Evolutionary conservation across 2,888 invertebrate species (phyloP).

Genomic region (Monopis laevigella): DNA sequence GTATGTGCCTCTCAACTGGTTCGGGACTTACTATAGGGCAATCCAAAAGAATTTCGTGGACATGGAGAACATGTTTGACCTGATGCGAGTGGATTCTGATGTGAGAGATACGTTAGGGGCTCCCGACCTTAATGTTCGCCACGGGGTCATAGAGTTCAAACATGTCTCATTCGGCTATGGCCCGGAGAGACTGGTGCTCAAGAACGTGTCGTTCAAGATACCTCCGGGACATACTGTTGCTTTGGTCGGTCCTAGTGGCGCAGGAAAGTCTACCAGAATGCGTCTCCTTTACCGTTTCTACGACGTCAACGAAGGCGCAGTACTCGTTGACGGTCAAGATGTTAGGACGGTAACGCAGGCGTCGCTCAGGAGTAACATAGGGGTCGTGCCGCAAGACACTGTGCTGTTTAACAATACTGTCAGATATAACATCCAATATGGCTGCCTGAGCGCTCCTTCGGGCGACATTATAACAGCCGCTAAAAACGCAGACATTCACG

Average conservation of each 20-base stretch:
- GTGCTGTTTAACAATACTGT: slow-evolving; percentile 94
- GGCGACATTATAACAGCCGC: slow-evolving; percentile 91
- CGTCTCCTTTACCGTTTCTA: slow-evolving; percentile 95
- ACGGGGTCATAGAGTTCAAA: slow-evolving; percentile 85
- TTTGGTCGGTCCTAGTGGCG: slow-evolving; percentile 87
- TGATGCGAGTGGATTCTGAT: slow-evolving; percentile 88
- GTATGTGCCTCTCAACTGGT: slow-evolving; percentile 96
- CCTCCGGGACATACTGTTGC: slow-evolving; percentile 88
- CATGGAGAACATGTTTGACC: slow-evolving; percentile 99
- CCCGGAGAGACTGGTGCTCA: slow-evolving; percentile 79
- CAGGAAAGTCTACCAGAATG: slow-evolving; percentile 96
- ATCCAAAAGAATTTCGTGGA: slow-evolving; percentile 98
- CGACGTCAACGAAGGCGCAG: slow-evolving; percentile 88
- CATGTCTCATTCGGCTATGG: slow-evolving; percentile 91
- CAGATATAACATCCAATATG: slow-evolving; percentile 95
- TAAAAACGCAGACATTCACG: slow-evolving; percentile 93
- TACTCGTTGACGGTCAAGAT: slow-evolving; percentile 90
- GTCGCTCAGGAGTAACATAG: slow-evolving; percentile 85
- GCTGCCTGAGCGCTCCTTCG: slow-evolving; percentile 78
- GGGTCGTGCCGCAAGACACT: slow-evolving; percentile 97
- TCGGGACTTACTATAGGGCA: slow-evolving; percentile 97
- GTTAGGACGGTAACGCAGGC: slow-evolving; percentile 85
- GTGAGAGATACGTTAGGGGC: slow-evolving; percentile 86
- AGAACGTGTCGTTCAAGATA: slow-evolving; percentile 80
- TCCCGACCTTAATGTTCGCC: slow-evolving; percentile 71